These are phyloP conservation scores for Loriculus beryllinus DNA, from an alignment of 2,797 vertebrate species.

Conservation along the genomic window DNA sequence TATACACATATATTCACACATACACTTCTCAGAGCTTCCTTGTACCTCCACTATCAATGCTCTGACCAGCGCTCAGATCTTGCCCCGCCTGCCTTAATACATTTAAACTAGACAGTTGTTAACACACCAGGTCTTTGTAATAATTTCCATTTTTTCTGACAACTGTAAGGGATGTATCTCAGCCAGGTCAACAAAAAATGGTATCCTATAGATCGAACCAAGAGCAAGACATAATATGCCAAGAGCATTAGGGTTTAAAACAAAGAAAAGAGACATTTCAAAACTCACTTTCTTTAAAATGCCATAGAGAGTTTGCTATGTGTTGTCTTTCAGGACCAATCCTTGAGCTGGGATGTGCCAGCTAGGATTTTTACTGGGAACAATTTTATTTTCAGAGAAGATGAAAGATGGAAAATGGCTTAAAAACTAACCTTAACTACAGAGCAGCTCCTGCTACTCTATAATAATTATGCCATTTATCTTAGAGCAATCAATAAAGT, in stretches of 20 bases:
- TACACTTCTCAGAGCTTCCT: neutral
- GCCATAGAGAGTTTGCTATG: neutral
- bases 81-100: neutral
- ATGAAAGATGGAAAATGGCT: neutral
- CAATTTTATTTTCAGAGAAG: neutral
- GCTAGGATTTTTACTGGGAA: neutral
- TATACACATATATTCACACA: neutral
- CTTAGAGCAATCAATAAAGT: neutral
- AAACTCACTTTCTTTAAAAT: neutral
- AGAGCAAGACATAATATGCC: neutral
- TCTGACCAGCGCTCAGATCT: neutral
- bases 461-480: neutral
- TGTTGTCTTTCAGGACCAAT: neutral
- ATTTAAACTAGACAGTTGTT: neutral
- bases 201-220: neutral
- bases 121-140: neutral
- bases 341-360: neutral
- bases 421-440: neutral
- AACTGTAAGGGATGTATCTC: neutral
- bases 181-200: neutral
- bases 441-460: neutral
- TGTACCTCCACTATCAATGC: neutral
- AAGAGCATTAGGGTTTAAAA: neutral
- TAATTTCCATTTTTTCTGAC: neutral
- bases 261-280: neutral